A percentile compares a stretch with the other conserved stretches of the same genome.
These are phyloP conservation scores for Crenichthys baileyi DNA, from an alignment of 2,797 vertebrate genomes.

Conservation along the genomic window DNA sequence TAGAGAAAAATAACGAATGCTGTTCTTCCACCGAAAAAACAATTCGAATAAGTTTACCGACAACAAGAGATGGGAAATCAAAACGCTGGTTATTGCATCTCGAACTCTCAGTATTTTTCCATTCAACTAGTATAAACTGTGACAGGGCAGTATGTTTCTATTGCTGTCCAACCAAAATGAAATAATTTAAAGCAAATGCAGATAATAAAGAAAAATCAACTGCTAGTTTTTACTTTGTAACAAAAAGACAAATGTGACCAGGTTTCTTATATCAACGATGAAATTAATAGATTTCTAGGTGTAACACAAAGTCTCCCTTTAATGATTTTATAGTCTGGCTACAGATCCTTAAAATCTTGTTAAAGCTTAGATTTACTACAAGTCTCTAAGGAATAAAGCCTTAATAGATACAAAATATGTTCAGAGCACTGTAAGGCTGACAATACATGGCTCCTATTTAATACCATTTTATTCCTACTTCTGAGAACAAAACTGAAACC, in stretches of 20 bases:
- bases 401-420: not conserved
- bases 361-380: not conserved
- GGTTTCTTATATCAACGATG: not conserved
- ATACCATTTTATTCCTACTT: not conserved
- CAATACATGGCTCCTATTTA: not conserved
- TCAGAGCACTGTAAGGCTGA: not conserved
- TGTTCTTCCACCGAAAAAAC: not conserved
- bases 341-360: not conserved
- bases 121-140: not conserved
- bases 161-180: not conserved
- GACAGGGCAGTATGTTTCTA: not conserved
- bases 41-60: not conserved
- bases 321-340: not conserved
- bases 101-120: no score
- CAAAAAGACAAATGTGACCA: not conserved
- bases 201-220: not conserved
- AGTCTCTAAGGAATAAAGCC: not conserved
- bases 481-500: slow-evolving; percentile 61
- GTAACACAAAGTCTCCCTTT: not conserved
- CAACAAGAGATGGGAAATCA: no score
- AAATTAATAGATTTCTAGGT: not conserved
- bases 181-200: no score
- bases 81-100: no score
- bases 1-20: not conserved
- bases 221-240: not conserved